phyloP scores from a whole-genome alignment of 2,888 invertebrate species.

The Cenopis cana region DNA sequence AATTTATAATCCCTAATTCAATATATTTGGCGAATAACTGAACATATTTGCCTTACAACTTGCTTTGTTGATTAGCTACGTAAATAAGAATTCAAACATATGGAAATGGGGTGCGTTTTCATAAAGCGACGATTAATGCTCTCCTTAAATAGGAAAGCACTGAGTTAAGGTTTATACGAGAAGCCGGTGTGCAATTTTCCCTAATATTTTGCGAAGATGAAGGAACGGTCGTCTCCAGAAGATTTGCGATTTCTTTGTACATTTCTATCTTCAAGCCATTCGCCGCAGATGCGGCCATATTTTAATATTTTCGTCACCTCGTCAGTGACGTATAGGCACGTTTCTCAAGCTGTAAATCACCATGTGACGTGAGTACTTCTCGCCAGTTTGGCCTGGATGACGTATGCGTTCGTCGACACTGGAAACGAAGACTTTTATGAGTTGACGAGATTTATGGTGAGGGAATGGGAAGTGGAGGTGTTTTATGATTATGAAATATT shows the following conservation, averaged over 20 bases:
- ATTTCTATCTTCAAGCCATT: neutral
- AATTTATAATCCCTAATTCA: neutral
- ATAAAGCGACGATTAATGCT: neutral
- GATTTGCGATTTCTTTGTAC: conserved; percentile 16
- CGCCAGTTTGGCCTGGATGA: conserved; percentile 5
- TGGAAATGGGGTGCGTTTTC: neutral
- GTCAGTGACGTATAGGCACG: conserved; percentile 10
- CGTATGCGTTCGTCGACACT: neutral
- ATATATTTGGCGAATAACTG: neutral
- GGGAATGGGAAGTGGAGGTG: neutral
- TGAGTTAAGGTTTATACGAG: neutral
- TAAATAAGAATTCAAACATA: neutral
- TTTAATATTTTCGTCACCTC: conserved; percentile 22
- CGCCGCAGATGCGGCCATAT: neutral
- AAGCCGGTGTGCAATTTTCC: conserved; percentile 5
- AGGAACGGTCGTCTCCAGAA: neutral
- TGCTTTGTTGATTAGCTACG: neutral
- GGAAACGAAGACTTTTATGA: neutral
- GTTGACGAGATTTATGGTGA: neutral
- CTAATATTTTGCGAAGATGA: conserved; percentile 9
- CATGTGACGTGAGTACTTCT: conserved; percentile 15
- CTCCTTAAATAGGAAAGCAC: neutral
- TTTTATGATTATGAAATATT: conserved; percentile 8
- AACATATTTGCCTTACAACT: neutral
- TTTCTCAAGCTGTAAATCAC: conserved; percentile 27